Percentiles rank a stretch among this genome's conserved stretches.
Evolutionary conservation across 2,797 vertebrate species (phyloP).

Genomic region (Acanthiza pusilla): DNA sequence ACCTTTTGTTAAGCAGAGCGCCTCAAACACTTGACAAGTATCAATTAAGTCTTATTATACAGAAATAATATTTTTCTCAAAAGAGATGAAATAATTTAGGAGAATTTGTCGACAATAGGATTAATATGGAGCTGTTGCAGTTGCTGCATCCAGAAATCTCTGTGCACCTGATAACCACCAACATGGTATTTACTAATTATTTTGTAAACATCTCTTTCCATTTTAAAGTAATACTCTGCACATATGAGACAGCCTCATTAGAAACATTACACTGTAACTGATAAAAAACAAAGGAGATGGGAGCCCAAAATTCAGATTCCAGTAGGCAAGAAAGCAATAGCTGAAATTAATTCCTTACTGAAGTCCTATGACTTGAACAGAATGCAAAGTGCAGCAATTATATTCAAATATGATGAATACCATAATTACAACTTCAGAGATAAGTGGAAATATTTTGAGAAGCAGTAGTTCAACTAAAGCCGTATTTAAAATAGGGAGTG

Average conservation of each 20-base stretch:
- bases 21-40: not conserved
- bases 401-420: conserved; percentile 24
- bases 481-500: not conserved
- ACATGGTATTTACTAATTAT: not conserved
- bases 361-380: not conserved
- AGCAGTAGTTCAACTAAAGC: conserved; percentile 21
- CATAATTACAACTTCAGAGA: conserved; percentile 56
- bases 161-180: not conserved
- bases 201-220: not conserved
- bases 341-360: not conserved
- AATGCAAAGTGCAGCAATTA: conserved; percentile 55
- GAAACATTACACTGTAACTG: not conserved
- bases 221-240: not conserved
- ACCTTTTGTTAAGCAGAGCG: not conserved
- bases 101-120: not conserved
- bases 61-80: not conserved
- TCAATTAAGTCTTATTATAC: not conserved
- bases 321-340: not conserved
- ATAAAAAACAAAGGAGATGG: not conserved
- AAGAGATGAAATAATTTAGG: not conserved
- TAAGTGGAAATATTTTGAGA: conserved; percentile 67
- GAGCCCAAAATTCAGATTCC: not conserved
- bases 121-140: not conserved
- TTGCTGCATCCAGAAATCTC: not conserved
- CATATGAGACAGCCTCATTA: not conserved